Conservation (phyloP, 1,140 invertebrate species). For the Diachasma alloeum region DNA sequence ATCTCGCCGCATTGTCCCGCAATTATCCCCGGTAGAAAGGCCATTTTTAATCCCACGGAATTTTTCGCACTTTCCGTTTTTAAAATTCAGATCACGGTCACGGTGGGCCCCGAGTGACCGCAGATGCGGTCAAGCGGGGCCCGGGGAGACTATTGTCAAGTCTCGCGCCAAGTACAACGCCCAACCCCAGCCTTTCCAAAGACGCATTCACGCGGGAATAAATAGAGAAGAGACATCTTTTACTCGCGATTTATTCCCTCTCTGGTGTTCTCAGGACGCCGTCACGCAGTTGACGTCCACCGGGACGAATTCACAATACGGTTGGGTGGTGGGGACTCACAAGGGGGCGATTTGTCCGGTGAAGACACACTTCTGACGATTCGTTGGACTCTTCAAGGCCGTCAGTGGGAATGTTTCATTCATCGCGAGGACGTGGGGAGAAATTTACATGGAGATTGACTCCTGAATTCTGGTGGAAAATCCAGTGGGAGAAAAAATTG, state of each 20-base stretch:
- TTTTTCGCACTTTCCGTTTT: neutral
- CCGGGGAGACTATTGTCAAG: constrained; percentile 19
- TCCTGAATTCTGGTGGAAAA: no score
- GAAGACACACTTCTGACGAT: neutral
- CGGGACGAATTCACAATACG: neutral
- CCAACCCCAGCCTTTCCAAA: neutral
- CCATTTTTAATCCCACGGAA: neutral
- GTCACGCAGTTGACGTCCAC: constrained; percentile 38
- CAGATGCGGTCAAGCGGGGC: constrained; percentile 36
- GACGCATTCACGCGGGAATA: no score
- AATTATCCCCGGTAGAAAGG: neutral
- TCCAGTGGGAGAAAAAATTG: no score
- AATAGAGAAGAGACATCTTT: no score
- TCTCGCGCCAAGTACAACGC: neutral
- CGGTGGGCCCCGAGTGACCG: constrained; percentile 33
- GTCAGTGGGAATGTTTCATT: neutral
- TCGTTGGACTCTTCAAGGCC: neutral
- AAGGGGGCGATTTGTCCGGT: no score
- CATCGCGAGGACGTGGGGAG: no score
- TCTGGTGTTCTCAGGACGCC: constrained; percentile 25
- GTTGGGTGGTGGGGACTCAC: no score
- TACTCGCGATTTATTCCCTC: no score
- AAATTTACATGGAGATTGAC: no score
- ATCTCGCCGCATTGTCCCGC: neutral
- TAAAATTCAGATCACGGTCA: constrained; percentile 31